Evolutionary conservation across 2,888 invertebrate species (phyloP).

Genomic region (Plebejus melissa): DNA sequence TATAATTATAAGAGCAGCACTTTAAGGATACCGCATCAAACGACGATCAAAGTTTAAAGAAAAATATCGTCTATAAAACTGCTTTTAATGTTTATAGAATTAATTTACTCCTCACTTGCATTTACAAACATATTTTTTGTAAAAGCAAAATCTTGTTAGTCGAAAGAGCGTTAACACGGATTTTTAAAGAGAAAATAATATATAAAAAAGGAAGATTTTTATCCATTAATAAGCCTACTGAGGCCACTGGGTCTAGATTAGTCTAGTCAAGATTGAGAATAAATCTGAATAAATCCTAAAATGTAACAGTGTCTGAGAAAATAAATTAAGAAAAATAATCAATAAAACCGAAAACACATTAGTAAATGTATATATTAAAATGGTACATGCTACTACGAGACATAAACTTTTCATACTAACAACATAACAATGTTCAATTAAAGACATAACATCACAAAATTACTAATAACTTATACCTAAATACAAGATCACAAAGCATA

Average conservation of each 20-base stretch:
- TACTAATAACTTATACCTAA: constrained; percentile 14
- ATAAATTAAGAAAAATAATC: background rate
- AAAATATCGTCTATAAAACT: background rate
- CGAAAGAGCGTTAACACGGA: no score
- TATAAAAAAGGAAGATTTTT: no score
- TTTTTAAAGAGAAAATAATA: no score
- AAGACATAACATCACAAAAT: constrained; percentile 20
- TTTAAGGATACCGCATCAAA: background rate
- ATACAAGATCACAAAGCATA: constrained; percentile 25
- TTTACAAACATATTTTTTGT: background rate
- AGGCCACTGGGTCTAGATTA: no score
- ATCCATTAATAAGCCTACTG: no score
- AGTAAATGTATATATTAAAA: constrained; percentile 27
- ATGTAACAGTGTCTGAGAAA: background rate
- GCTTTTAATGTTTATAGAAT: background rate
- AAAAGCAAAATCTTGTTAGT: no score
- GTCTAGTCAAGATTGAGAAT: no score
- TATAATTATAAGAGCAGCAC: background rate
- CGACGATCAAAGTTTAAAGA: background rate
- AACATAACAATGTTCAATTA: constrained; percentile 25
- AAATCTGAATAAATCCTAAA: no score
- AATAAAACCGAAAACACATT: background rate
- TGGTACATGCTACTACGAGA: constrained; percentile 26
- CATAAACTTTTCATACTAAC: constrained; percentile 22
- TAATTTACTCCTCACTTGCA: background rate